Evolutionary conservation across 2,113 vertebrate genomes (phyloP).

Genomic region (Phalacrocorax pelagicus): DNA sequence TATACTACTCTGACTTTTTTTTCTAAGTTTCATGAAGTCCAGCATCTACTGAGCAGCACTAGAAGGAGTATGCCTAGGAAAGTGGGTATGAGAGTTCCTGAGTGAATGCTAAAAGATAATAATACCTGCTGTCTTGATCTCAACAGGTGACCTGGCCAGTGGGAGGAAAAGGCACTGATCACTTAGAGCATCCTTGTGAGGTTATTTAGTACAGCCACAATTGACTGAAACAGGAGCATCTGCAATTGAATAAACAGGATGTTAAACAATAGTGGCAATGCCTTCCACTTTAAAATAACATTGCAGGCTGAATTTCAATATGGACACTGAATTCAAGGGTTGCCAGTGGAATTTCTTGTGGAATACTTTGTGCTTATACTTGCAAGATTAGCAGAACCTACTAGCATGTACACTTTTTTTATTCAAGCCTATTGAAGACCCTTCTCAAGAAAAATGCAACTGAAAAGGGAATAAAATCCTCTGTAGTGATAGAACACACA

Average conservation of each 20-base stretch:
- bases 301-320: neutral
- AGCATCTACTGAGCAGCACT: neutral
- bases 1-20: neutral
- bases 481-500: rapidly evolving
- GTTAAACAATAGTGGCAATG: neutral
- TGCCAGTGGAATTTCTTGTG: neutral
- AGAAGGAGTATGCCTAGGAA: neutral
- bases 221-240: neutral
- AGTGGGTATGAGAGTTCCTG: neutral
- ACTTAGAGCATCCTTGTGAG: neutral
- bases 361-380: neutral
- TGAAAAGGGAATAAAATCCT: neutral
- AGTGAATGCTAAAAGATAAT: neutral
- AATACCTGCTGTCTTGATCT: neutral
- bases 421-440: neutral
- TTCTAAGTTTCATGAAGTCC: neutral
- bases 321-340: neutral
- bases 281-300: neutral
- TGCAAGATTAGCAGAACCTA: neutral
- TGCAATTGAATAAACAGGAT: constrained; percentile 1
- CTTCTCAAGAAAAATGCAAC: neutral
- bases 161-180: neutral
- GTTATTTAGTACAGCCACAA: neutral
- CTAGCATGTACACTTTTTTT: too few relatives aligned
- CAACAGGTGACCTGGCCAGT: neutral